Base-by-base conservation (phyloP, 2,113 vertebrate genomes). In the Cnemophilus loriae region DNA sequence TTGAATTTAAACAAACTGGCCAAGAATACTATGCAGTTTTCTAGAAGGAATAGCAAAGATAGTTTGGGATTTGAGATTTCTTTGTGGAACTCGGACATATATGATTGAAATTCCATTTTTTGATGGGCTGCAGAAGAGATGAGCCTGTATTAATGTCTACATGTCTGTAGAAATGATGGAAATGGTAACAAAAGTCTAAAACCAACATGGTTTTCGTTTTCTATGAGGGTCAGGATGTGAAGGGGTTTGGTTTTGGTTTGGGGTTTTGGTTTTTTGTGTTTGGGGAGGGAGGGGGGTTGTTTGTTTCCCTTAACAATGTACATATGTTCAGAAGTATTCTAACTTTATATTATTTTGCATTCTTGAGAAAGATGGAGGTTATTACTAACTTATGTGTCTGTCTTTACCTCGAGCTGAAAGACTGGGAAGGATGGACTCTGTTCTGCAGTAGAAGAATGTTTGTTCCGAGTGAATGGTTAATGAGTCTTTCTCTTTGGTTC, bases 31-130 rank as follows among this genome's bases (percentile, higher is more conserved):
- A 22, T 18, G 13, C 6, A 20, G 3, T 60, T 47, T 69, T 69
- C 12, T 46, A 49, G 68, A 27, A 73, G 12, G 18, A 89, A 67
- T 46, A 56, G 6, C 21, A 70, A 57, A 8, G 28, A 57, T 7
- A 65, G 19, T n/a, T 77, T 33, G 9, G 20, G 11, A 28, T 90
- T 75, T 69, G 33, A 53, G 5, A 63, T 53, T 71, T 86, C 18
- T 84, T 70, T 32, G 5, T 0, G 0, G 2, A 0, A 46, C 13
- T 22, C 6, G 9, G 6, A 23, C 1, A 22, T 4, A 19, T 32
- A 60, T 33, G 5, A 67, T 3, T 17, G 22, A 16, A 68, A 68
- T 55, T 60, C 6, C 1, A 9, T 8, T 71, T 76, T 70, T 84
- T 80, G 20, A 20, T 42, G 23, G 13, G 3, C 13, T 76, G 12